Evolutionary conservation across 2,888 invertebrate genomes (phyloP).

Genomic region (Drosophila borealis): DNA sequence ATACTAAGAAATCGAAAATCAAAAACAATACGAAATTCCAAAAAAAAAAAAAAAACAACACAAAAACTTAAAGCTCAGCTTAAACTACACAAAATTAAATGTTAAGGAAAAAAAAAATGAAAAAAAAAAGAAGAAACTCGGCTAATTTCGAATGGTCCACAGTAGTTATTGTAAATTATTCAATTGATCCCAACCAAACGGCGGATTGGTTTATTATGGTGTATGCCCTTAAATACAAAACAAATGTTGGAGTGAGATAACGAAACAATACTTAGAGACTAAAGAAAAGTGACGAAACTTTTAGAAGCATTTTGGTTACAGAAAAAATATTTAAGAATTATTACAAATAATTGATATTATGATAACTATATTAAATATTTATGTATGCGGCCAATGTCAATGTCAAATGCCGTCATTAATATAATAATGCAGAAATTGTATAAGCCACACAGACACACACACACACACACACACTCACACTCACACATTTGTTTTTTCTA

Average conservation of each 20-base stretch:
- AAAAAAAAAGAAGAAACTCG: constrained; percentile 30
- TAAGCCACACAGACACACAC: constrained; percentile 43
- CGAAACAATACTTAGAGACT: constrained; percentile 84
- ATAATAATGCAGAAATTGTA: constrained; percentile 65
- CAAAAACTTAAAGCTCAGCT: constrained; percentile 47
- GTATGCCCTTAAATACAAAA: constrained; percentile 76
- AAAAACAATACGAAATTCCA: not conserved
- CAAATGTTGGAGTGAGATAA: constrained; percentile 85
- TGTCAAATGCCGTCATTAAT: constrained; percentile 65
- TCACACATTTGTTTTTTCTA: constrained; percentile 70
- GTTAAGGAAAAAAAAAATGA: constrained; percentile 20
- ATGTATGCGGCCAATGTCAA: constrained; percentile 61
- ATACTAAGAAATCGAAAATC: not conserved
- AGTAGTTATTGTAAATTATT: constrained; percentile 74
- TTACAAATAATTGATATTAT: constrained; percentile 64
- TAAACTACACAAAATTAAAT: constrained; percentile 43
- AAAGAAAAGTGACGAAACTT: constrained; percentile 74
- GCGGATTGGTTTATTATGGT: constrained; percentile 38
- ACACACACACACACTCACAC: constrained; percentile 18
- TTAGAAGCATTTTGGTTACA: constrained; percentile 78
- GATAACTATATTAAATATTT: constrained; percentile 63
- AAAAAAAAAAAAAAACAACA: constrained; percentile 8
- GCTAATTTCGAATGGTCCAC: constrained; percentile 71
- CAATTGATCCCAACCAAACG: constrained; percentile 46
- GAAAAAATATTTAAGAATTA: constrained; percentile 69